Base-by-base conservation (phyloP, 2,888 invertebrate species). In the Temnothorax unifasciatus region DNA sequence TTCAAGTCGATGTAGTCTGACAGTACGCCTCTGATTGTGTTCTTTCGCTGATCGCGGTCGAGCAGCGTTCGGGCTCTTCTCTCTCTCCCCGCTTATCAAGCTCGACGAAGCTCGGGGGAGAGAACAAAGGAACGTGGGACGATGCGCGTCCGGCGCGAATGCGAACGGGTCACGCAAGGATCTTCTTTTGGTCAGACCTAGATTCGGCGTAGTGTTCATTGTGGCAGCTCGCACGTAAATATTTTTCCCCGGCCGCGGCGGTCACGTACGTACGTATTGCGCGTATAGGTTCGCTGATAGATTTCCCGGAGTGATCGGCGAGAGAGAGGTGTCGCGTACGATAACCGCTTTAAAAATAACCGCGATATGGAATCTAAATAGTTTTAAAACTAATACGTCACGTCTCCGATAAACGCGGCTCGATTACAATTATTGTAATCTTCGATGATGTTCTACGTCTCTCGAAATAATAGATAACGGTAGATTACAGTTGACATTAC, bases 301-400 rank as follows among this genome's bases (percentile, higher is more conserved):
- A 59, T 59, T 73, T 59, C 59, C 34, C 21, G 9, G 3, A 81
- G 74, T 47, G 59, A 44, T 59, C 41, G 29, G 21, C n/a, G 38
- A 54, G 54, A 68, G 34, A 29, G 29, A 29, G 29, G 34, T 44
- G 54, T 29, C 29, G 44, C 15, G 52, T 29, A 41, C 15, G 73
- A 71, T 79, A 79, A 11, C 44, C 25, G 57, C 18, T 57, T 69
- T 66, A 71, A 71, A 79, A 79, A 71, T 77, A 44, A 18, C 34
- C 41, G 79, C 73, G 79, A 79, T 71, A 57, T 47, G 21, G 21
- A 57, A 57, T 44, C 21, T 57, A 54, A 59, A 79, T 59, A 71
- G 44, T 54, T 75, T 63, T 34, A 18, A 76, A 76, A 79, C 71
- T 54, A 75, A 50, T 75, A 34, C 71, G 52, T 38, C 52, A 34